Base-by-base conservation (phyloP, 2,797 vertebrate genomes). In the Sebastes jordani region DNA sequence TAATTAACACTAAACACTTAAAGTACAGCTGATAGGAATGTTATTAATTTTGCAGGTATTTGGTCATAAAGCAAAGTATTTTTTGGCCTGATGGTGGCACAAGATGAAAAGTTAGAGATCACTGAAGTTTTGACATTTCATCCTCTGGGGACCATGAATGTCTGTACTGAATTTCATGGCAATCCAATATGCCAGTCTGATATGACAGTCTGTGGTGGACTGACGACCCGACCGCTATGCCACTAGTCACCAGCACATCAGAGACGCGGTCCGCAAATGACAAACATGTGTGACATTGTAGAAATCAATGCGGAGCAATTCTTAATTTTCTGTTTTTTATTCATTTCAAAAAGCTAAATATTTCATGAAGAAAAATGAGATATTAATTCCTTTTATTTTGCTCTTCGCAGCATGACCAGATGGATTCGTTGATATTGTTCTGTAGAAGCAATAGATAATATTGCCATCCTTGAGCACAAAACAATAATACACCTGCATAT, bases 401-500 rank as follows among this genome's bases (percentile, higher is more conserved):
- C 18, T 2, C 34, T 70, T 65, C 1, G 61, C 71, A 65, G 27
- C n/a, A 5, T 6, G 30, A 82, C 65, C 73, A 82, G 23, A 71
- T 79, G 34, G 52, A 49, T 66, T 62, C 42, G 18, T 27, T 61
- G 13, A 68, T 75, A 59, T 58, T 63, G 27, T 63, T 71, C 71
- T 63, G 69, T 32, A 13, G 68, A 76, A 23, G 22, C 78, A 76
- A 76, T 63, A 27, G 60, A 82, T 70, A 2, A 80, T 78, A 76
- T 75, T 59, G 22, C 56, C 25, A 66, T 64, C 80, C 56, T 67
- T 74, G 61, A 86, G 58, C 58, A 61, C 13, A 2, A 38, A 38
- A 38, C 36, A 38, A 69, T 74, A 66, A 79, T 64, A 76, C 64
- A 78, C 64, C 64, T 78, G 67, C 67, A 74, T 32, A 67, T 78